phyloP scores from a whole-genome alignment of 2,113 vertebrate species.

The Hoplias malabaricus region DNA sequence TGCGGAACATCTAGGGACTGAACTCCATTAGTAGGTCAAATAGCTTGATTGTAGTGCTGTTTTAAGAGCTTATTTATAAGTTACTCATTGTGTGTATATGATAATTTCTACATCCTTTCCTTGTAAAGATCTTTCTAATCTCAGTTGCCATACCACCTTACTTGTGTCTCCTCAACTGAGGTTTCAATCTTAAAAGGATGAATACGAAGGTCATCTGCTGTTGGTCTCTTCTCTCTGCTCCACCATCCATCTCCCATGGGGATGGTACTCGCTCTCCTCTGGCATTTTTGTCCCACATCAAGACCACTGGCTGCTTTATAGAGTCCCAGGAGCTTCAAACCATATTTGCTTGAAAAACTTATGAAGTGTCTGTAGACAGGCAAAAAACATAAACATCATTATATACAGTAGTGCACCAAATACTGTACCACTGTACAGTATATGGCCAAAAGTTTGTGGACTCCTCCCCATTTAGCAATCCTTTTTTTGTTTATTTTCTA shows the following conservation, averaged over 20 bases:
- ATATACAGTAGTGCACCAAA: neutral
- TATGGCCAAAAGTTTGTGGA: neutral
- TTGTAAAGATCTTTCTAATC: too few relatives aligned
- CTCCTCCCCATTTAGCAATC: neutral
- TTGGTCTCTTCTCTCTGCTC: neutral
- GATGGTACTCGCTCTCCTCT: neutral
- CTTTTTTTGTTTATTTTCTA: neutral
- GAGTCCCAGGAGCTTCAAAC: neutral
- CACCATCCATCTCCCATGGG: neutral
- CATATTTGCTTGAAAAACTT: neutral
- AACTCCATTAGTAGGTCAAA: too few relatives aligned
- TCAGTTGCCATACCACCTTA: neutral
- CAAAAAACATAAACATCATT: neutral
- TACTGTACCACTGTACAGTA: neutral
- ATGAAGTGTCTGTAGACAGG: neutral
- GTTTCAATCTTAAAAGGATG: neutral
- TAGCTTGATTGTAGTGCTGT: too few relatives aligned
- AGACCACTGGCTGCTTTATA: neutral
- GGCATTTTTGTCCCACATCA: neutral
- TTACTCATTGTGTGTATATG: too few relatives aligned
- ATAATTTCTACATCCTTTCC: too few relatives aligned
- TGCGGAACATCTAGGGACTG: too few relatives aligned
- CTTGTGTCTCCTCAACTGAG: slow-evolving; percentile 45
- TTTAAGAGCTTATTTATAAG: too few relatives aligned
- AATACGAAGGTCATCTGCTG: neutral